Evolutionary conservation across 2,113 vertebrate species (phyloP).

Genomic region (Scophthalmus maximus): DNA sequence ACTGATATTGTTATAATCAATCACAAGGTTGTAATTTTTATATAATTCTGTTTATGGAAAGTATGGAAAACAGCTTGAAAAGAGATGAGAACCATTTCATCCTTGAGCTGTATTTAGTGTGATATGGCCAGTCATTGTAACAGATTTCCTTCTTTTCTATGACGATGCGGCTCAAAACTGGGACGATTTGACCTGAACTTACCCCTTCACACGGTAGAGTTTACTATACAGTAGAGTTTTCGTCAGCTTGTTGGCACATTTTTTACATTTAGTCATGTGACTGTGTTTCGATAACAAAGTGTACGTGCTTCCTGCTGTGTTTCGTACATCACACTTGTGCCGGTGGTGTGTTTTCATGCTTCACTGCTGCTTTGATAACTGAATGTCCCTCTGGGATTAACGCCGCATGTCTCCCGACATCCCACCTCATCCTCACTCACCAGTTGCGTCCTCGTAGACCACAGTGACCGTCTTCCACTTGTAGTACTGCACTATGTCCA

Average conservation of each 20-base stretch:
- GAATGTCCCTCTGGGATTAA: neutral
- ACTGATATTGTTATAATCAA: too few relatives aligned
- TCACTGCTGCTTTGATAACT: neutral
- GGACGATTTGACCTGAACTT: too few relatives aligned
- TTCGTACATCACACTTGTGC: neutral
- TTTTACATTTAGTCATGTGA: neutral
- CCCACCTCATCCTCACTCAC: constrained; percentile 75
- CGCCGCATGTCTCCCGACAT: neutral
- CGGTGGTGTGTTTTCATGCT: neutral
- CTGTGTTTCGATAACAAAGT: too few relatives aligned
- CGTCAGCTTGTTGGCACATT: neutral
- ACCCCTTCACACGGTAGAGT: too few relatives aligned
- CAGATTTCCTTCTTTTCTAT: too few relatives aligned
- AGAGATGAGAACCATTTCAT: too few relatives aligned
- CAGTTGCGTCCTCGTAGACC: constrained; percentile 97
- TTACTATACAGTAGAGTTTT: neutral
- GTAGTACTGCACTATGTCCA: constrained; percentile 95
- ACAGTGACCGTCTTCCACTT: constrained; percentile 96
- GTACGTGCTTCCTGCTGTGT: neutral
- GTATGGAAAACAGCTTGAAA: too few relatives aligned
- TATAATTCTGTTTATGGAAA: too few relatives aligned
- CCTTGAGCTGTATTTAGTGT: too few relatives aligned
- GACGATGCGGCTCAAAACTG: too few relatives aligned
- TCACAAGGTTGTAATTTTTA: too few relatives aligned
- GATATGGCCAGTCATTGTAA: too few relatives aligned